Conservation (phyloP, 2,797 vertebrate genomes). For the Monodelphis domestica region DNA sequence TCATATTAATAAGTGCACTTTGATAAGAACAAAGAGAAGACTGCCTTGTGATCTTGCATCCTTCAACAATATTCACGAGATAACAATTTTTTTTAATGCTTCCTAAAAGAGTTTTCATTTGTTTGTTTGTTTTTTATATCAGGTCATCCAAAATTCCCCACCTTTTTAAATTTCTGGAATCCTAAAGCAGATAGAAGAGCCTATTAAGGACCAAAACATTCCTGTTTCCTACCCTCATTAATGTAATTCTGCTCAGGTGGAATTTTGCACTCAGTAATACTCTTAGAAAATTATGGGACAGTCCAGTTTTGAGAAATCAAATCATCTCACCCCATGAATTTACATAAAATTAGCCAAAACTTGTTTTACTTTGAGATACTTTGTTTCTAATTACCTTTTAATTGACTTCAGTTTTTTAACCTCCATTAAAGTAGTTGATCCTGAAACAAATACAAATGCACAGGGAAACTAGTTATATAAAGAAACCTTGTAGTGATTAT, state of each 20-base stretch:
- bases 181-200: not conserved
- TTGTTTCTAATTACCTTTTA: not conserved
- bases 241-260: not conserved
- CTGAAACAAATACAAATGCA: not conserved
- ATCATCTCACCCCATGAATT: not conserved
- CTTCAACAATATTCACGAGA: not conserved
- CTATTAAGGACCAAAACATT: not conserved
- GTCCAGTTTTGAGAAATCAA: not conserved
- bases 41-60: not conserved
- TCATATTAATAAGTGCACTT: not conserved
- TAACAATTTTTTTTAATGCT: not conserved
- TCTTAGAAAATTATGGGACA: not conserved
- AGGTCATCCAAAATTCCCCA: not conserved
- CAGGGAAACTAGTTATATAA: not conserved
- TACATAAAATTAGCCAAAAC: not conserved
- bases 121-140: not conserved
- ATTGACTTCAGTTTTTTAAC: not conserved
- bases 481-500: not conserved
- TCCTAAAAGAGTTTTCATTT: not conserved
- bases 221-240: not conserved
- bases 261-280: not conserved
- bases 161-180: not conserved
- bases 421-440: not conserved
- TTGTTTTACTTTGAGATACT: too few species aligned
- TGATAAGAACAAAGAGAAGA: not conserved